phyloP scores from a whole-genome alignment of 2,797 vertebrate genomes.

The Coregonus sp. region DNA sequence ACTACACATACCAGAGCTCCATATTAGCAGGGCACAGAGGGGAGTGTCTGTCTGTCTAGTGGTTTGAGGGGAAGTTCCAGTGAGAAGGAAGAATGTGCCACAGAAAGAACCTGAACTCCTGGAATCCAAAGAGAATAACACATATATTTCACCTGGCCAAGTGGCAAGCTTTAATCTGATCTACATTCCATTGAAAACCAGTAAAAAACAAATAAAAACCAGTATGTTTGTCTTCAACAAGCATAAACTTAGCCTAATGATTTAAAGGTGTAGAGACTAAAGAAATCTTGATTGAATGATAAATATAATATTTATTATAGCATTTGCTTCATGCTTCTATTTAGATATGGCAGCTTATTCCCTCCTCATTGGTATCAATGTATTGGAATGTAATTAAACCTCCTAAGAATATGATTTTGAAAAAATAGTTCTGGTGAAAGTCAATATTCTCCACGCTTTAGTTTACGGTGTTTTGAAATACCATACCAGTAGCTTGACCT shows the following conservation, averaged over 20 bases:
- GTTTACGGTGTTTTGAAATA: no score
- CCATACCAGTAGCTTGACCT: no score
- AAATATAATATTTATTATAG: neutral
- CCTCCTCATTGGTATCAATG: neutral
- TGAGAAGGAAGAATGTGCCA: conserved; percentile 6
- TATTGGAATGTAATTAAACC: neutral
- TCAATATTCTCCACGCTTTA: no score
- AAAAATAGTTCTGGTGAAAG: no score
- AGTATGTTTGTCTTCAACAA: no score
- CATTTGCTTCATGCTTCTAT: no score
- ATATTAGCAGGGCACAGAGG: neutral
- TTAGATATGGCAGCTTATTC: neutral
- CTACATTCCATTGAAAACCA: conserved; percentile 13
- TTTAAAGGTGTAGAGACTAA: neutral
- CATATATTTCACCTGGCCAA: conserved; percentile 1
- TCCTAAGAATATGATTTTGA: no score
- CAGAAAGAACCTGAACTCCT: conserved; percentile 61
- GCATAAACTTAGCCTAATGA: neutral
- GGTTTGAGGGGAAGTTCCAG: neutral
- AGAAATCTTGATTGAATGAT: neutral
- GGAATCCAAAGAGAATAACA: conserved; percentile 36
- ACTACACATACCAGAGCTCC: neutral
- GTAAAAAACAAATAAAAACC: neutral
- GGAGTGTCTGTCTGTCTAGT: neutral
- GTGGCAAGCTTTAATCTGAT: conserved; percentile 5